Base-by-base conservation (phyloP, 2,113 vertebrate genomes). In the Clarias magur region DNA sequence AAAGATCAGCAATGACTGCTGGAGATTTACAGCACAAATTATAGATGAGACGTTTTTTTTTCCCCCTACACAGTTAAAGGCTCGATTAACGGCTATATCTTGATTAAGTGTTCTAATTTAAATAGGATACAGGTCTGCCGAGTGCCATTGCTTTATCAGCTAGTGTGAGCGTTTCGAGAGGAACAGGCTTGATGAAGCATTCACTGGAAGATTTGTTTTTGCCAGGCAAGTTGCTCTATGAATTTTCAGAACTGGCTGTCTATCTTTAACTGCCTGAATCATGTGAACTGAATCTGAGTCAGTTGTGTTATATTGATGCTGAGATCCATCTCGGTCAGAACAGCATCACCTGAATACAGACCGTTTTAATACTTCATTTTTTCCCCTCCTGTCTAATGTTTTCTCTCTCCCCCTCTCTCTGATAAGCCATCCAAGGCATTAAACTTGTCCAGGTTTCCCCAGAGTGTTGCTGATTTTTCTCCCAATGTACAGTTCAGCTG, bases 81-180 rank as follows among this genome's bases (percentile, higher is more conserved):
- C 79, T 81, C 57, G 42, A 38, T 62, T 38, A 53, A 12, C 56
- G 56, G 15, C 63, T 68, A 70, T 83, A 70, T 56, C 82, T 70
- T 2, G 30, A 81, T 62, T 81, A 62, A 62, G 25, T 57, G 30
- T 62, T 34, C 34, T 62, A 60, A 81, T 81, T 62, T 12, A 13
- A 81, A 81, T 13, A 81, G 79, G 48, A 81, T 81, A 62, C 42
- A 23, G 30, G 30, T 8, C 79, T 81, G 57, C 79, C 3, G 59
- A 38, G 65, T 68, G 42, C 56, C 63, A 54, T 57, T 83, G n/a
- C 10, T 12, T 83, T 67, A 68, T 68, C 17, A 2, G 25, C 65
- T 27, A 56, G 25, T 62, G 19, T 81, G 30, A 30, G 63, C 13
- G 38, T 68, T 70, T 56, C 5, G 9, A 16, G 42, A 54, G 62